Percentiles rank a stretch among this genome's conserved stretches.
Conservation (phyloP, 2,113 vertebrate genomes). For the Aphyosemion australe region DNA sequence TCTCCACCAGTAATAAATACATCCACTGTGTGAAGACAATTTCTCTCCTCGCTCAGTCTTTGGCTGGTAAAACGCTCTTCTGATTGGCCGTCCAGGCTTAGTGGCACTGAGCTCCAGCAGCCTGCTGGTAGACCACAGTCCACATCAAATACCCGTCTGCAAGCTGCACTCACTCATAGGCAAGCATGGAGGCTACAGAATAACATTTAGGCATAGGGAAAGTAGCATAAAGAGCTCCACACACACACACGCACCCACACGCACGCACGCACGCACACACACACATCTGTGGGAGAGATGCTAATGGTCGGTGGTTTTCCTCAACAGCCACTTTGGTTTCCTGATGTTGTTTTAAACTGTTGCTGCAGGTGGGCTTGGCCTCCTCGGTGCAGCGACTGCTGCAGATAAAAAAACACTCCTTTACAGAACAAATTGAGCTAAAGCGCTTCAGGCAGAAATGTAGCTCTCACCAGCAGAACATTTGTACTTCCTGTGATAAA, state of each 20-base stretch:
- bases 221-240: neutral
- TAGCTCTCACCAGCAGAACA: slow-evolving; percentile 24
- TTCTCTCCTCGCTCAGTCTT: slow-evolving; percentile 19
- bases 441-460: slow-evolving; percentile 8
- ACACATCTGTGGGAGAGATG: neutral
- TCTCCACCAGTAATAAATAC: slow-evolving; percentile 72
- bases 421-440: slow-evolving; percentile 8
- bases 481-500: slow-evolving; percentile 24
- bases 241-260: neutral
- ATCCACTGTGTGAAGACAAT: slow-evolving; percentile 55
- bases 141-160: slow-evolving; percentile 49
- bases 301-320: slow-evolving; percentile 46
- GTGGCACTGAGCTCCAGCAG: slow-evolving; percentile 59
- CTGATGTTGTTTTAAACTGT: slow-evolving; percentile 40
- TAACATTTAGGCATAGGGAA: neutral
- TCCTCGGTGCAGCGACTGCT: neutral
- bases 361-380: slow-evolving; percentile 19
- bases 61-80: slow-evolving; percentile 36
- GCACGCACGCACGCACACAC: neutral
- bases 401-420: slow-evolving; percentile 18
- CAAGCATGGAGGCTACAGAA: slow-evolving; percentile 16
- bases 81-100: slow-evolving; percentile 58
- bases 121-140: slow-evolving; percentile 52
- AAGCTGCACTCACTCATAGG: slow-evolving; percentile 16
- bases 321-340: slow-evolving; percentile 35